Base-by-base conservation (phyloP, 1,140 invertebrate genomes). In the Agrypnia vestita region DNA sequence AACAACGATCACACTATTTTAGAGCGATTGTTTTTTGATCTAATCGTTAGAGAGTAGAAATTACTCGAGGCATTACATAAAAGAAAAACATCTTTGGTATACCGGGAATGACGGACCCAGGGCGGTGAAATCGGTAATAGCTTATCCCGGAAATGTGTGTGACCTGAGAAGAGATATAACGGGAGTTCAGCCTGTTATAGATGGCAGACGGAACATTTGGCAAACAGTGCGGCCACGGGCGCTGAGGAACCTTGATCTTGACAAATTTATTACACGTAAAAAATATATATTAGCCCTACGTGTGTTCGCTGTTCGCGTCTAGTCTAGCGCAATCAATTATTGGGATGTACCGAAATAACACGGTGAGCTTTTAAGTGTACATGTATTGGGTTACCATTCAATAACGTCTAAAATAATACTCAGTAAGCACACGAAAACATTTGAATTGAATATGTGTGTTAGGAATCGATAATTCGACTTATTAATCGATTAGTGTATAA, bases 191-290 rank as follows among this genome's bases (percentile, higher is more conserved):
- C 21, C 61, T 64, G 25, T 64, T 25, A 64, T 64, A 43, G 61
- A 64, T 64, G 9, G 67, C 13, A 71, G 47, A 71, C 44, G 17
- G 67, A 25, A 71, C 49, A 71, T 21, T 64, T 71, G 67, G 67
- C 67, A 71, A 25, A 49, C 47, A 19, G 11, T 8, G 13, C 67
- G 17, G 67, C 44, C 21, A 25, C 67, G 67, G 46, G 1, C 46
- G 67, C 46, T 8, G 17, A 7, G 6, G 67, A 71, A 71, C 67
- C 67, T 71, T 71, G 67, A 71, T 71, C 67, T 71, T 71, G 12
- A 71, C 46, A 19, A 71, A 51, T 71, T 71, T 71, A 71, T 71
- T 71, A 12, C 9, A 35, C n/a, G n/a, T 47, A 49, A 71, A 25
- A 51, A 71, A 71, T 35, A 35, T 35, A 71, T 71, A 9, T 17